Conservation (phyloP, 2,113 vertebrate species). For the cat (Felis catus) region F.catus_Fca126_mat1.0 CM031423.1:76274501-76275000, state of each 20-base stretch:
- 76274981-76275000: not conserved
- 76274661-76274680: not conserved
- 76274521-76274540: not conserved
- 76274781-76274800: not conserved
- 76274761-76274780: not conserved
- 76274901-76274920: not conserved
- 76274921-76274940: not conserved
- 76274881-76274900: not conserved
- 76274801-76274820: not conserved
- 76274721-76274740: not conserved
- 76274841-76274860: not conserved
- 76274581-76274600: not conserved
- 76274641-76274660: not conserved
- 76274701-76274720: not conserved
- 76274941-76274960: not conserved
- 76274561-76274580: not conserved
- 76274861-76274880: not conserved
- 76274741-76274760: not conserved
- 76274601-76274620: not conserved
- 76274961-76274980: not conserved
- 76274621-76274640: not conserved
- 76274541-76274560: not conserved
- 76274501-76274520: not conserved
- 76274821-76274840: not conserved
- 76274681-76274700: not conserved